phyloP scores from a whole-genome alignment of 1,140 invertebrate genomes.

The Dendroctonus ponderosae region DNA sequence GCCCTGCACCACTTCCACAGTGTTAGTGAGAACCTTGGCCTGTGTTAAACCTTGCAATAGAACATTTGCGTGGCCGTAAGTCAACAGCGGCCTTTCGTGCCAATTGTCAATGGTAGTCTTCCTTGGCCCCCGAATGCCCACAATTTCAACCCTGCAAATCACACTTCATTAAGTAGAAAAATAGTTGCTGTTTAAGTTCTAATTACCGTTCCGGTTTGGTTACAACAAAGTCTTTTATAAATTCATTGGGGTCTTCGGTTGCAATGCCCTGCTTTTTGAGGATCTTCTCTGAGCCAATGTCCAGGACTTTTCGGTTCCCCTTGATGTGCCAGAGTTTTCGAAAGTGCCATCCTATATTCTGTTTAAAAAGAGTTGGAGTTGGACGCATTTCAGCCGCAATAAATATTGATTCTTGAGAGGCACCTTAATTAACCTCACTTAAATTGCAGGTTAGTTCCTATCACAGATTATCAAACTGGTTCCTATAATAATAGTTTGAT shows the following conservation, averaged over 20 bases:
- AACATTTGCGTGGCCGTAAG: constrained; percentile 62
- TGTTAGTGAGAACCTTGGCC: constrained; percentile 73
- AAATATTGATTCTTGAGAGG: too few relatives aligned
- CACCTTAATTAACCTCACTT: too few relatives aligned
- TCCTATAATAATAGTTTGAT: too few relatives aligned
- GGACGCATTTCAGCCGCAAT: constrained; percentile 57
- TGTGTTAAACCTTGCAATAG: constrained; percentile 70
- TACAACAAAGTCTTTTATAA: constrained; percentile 50
- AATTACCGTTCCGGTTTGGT: not conserved
- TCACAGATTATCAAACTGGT: too few relatives aligned
- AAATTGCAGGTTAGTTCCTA: too few relatives aligned
- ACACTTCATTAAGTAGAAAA: constrained; percentile 19
- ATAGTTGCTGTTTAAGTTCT: not conserved
- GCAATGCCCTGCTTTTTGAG: constrained; percentile 56
- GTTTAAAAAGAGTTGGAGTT: constrained; percentile 58
- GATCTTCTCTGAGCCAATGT: constrained; percentile 54
- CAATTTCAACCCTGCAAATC: constrained; percentile 52
- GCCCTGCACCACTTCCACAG: constrained; percentile 61
- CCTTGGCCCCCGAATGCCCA: constrained; percentile 40
- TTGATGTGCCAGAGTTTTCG: constrained; percentile 66
- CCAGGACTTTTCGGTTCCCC: constrained; percentile 56
- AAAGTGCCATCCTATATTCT: constrained; percentile 68
- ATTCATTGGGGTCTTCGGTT: constrained; percentile 57
- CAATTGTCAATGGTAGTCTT: constrained; percentile 53
- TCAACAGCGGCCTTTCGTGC: constrained; percentile 60